Conservation (phyloP, 2,113 vertebrate species). For the Coturnix japonica region DNA sequence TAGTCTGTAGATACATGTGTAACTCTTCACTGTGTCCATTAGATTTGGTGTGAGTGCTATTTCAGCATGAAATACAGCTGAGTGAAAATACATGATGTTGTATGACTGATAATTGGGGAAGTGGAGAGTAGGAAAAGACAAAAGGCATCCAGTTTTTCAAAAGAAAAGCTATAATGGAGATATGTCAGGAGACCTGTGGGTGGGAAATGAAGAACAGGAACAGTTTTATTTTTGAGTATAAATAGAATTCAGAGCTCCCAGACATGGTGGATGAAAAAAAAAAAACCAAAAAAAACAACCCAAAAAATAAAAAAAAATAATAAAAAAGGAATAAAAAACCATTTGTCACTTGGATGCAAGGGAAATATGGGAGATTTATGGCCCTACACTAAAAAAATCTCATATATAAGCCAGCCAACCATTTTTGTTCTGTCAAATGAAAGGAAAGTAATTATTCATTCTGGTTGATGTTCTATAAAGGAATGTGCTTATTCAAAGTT, state of each 20-base stretch:
- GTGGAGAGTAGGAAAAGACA: background rate
- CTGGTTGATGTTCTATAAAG: background rate
- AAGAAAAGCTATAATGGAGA: background rate
- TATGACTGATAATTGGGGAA: background rate
- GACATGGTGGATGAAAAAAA: background rate
- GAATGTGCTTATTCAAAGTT: background rate
- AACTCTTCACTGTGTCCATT: background rate
- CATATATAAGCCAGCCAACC: background rate
- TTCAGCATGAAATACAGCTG: constrained; percentile 39
- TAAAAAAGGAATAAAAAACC: background rate
- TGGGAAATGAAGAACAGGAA: constrained; percentile 22
- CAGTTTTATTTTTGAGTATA: constrained; percentile 8
- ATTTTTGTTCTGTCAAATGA: background rate
- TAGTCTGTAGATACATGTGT: background rate
- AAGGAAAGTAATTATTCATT: constrained; percentile 22
- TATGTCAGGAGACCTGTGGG: constrained; percentile 23
- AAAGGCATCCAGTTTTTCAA: constrained; percentile 9
- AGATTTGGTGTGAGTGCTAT: background rate
- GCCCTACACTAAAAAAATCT: background rate
- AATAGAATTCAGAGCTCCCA: constrained; percentile 40
- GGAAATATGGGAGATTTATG: constrained; percentile 10
- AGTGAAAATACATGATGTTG: constrained; percentile 8
- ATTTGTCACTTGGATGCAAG: constrained; percentile 12
- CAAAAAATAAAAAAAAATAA: too few relatives aligned
- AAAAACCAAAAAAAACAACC: background rate